Base-by-base conservation (phyloP, 2,113 vertebrate genomes). In the Beaufortia kweichowensis region DNA sequence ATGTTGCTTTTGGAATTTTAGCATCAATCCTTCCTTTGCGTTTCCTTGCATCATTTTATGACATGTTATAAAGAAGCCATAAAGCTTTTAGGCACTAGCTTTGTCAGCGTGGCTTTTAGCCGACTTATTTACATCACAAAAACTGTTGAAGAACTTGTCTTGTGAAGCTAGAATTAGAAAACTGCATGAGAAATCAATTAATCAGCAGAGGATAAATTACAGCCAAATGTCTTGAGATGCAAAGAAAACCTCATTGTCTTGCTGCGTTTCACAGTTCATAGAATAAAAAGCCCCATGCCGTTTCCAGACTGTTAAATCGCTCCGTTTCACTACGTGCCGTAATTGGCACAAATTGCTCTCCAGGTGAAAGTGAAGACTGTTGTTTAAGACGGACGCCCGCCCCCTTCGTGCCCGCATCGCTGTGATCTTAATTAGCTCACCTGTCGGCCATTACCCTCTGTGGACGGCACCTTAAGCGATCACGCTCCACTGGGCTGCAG, bases 301-400 rank as follows among this genome's bases (percentile, higher is more conserved):
- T 90, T 91, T 88, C 88, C 87, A 90, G 86, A 90, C 91, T 91
- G 91, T 90, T 92, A 92, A 92, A 91, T 92, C 90, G 90, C 91
- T 90, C 88, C 85, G 87, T 92, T 92, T 92, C 89, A 90, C 91
- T 91, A 90, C 85, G 88, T 90, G 90, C 81, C 88, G 92, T 92
- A 93, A 93, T 92, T 92, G 91, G 91, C 88, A 90, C 88, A 90
- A 93, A 91, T 91, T 93, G 90, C 90, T 90, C 91, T 90, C 90
- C 89, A 91, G 90, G 91, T 91, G 91, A 93, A 91, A 60, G 90
- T 87, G 87, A 87, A 92, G 89, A 89, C 89, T 92, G 91, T 92
- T 91, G 91, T 93, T 93, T 91, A 91, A 93, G 86, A 90, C 81
- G 59, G 53, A 76, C 60, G 61, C 21, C 74, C 76, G 75, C 88